Conservation (phyloP, 2,888 invertebrate genomes). For the Drosophila mimetica region DNA sequence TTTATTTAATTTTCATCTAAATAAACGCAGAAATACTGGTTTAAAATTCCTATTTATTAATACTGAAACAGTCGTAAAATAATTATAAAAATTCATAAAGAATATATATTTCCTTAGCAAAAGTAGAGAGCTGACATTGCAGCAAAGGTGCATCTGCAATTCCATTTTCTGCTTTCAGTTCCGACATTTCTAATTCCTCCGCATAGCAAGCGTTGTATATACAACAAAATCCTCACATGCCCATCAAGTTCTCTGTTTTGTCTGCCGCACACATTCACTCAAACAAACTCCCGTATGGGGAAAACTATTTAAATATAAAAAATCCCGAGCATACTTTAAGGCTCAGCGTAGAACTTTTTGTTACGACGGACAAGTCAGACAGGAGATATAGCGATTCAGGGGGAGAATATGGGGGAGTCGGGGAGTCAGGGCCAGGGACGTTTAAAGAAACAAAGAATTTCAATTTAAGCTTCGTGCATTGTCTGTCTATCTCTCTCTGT, state of each 20-base stretch:
- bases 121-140: no score
- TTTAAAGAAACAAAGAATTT: slow-evolving; percentile 52
- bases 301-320: slow-evolving; percentile 52
- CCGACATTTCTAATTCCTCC: slow-evolving; percentile 30
- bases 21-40: no score
- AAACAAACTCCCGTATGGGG: slow-evolving; percentile 5
- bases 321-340: slow-evolving; percentile 64
- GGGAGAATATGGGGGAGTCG: no score
- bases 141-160: slow-evolving; percentile 6
- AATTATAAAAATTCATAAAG: no score
- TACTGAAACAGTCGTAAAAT: not conserved
- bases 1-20: no score
- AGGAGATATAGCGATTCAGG: slow-evolving; percentile 3
- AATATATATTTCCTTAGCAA: no score
- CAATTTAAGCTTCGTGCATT: slow-evolving; percentile 39
- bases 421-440: slow-evolving; percentile 15
- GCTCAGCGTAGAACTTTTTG: slow-evolving; percentile 46
- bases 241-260: slow-evolving; percentile 21
- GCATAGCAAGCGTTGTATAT: slow-evolving; percentile 5
- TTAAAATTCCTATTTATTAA: not conserved
- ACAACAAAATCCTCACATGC: slow-evolving; percentile 14
- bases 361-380: slow-evolving; percentile 23
- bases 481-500: slow-evolving; percentile 19
- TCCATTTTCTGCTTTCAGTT: slow-evolving; percentile 18
- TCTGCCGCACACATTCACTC: slow-evolving; percentile 21